Percentiles rank a stretch among this genome's conserved stretches.
These are phyloP conservation scores for Tetramorium simillimum DNA, from an alignment of 1,140 invertebrate genomes.

Conservation along the genomic window DNA sequence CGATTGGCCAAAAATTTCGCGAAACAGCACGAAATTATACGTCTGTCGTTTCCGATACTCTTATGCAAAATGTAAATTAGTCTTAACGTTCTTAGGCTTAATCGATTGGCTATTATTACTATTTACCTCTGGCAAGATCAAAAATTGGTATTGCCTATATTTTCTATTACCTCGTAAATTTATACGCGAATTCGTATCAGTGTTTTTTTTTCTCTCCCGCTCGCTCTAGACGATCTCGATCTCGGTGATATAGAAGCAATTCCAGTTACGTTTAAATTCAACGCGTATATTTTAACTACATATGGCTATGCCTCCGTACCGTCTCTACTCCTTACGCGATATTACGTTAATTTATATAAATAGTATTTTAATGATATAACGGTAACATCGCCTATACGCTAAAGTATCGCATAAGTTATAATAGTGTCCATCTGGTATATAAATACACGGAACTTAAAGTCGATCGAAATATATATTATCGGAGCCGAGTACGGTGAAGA, in stretches of 20 bases:
- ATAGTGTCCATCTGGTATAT: conserved; percentile 74
- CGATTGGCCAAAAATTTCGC: conserved; percentile 47
- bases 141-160: conserved; percentile 31
- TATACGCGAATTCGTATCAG: conserved; percentile 18
- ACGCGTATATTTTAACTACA: conserved; percentile 67
- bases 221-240: neutral
- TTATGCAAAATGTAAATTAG: conserved; percentile 39
- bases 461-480: conserved; percentile 57
- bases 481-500: conserved; percentile 30
- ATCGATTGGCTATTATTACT: conserved; percentile 34
- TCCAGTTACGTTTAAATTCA: conserved; percentile 74
- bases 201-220: neutral
- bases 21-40: conserved; percentile 48
- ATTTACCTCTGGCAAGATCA: conserved; percentile 28
- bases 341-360: conserved; percentile 83
- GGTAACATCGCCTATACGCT: conserved; percentile 82
- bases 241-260: conserved; percentile 57
- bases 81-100: conserved; percentile 7
- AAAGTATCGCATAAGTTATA: conserved; percentile 73
- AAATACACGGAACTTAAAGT: conserved; percentile 65
- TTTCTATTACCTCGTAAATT: conserved; percentile 24
- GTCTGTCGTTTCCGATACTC: neutral
- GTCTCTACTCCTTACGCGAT: conserved; percentile 76
- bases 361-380: conserved; percentile 84
- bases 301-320: conserved; percentile 71